Conservation (phyloP, 2,888 invertebrate genomes). For the Rhorus exstirpatorius region DNA sequence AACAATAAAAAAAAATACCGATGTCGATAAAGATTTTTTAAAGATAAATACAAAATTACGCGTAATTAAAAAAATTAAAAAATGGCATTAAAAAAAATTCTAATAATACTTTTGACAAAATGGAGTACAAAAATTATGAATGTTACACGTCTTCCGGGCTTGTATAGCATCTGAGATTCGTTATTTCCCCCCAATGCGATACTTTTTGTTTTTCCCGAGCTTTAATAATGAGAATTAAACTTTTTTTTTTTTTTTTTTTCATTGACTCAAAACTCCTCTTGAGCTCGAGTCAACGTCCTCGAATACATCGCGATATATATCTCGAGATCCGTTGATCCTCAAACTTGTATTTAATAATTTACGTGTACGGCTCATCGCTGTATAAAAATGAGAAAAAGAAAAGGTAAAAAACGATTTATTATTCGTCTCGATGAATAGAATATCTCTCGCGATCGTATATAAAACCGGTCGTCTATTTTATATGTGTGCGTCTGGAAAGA, state of each 20-base stretch:
- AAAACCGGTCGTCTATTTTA: conserved; percentile 62
- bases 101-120: too few species aligned
- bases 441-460: conserved; percentile 61
- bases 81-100: too few species aligned
- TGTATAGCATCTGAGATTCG: too few species aligned
- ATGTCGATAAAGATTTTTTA: too few species aligned
- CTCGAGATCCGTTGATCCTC: conserved; percentile 37
- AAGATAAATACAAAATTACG: too few species aligned
- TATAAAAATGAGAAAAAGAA: conserved; percentile 29
- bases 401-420: conserved; percentile 59
- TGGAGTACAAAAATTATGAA: too few species aligned
- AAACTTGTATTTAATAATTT: conserved; percentile 53
- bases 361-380: conserved; percentile 11
- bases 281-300: conserved; percentile 25
- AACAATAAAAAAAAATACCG: too few species aligned
- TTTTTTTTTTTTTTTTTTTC: neutral
- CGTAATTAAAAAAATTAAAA: too few species aligned
- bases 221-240: neutral
- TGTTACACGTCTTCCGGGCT: too few species aligned
- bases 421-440: conserved; percentile 58
- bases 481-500: conserved; percentile 56
- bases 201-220: too few species aligned
- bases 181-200: too few species aligned
- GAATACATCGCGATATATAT: conserved; percentile 15
- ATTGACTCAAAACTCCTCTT: neutral